These are phyloP conservation scores for Pinna nobilis DNA, from an alignment of 1,140 invertebrate genomes.

Conservation along the genomic window DNA sequence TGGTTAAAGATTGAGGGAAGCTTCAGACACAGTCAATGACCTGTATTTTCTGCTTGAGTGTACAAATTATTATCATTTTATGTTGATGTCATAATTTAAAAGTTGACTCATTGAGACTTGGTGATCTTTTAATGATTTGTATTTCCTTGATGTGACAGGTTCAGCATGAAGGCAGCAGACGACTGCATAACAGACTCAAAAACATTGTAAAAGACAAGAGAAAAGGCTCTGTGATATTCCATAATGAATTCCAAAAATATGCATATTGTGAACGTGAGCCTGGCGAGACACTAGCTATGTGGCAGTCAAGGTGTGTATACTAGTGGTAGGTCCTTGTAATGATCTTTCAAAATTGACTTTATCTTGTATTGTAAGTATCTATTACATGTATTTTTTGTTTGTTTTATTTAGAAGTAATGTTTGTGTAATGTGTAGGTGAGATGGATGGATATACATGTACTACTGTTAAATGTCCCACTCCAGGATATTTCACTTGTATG, in stretches of 20 bases:
- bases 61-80: too few species aligned
- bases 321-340: background rate
- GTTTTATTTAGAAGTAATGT: background rate
- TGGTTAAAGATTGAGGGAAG: too few species aligned
- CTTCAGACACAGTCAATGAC: too few species aligned
- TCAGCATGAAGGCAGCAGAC: conserved; percentile 62
- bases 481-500: too few species aligned
- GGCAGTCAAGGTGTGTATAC: conserved; percentile 63
- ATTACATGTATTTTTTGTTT: too few species aligned
- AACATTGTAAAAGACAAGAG: conserved; percentile 59
- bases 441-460: too few species aligned
- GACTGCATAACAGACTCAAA: conserved; percentile 53
- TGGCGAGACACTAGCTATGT: conserved; percentile 52
- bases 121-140: background rate
- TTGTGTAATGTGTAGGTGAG: background rate
- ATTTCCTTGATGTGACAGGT: conserved; percentile 43
- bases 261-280: conserved; percentile 58
- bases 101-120: too few species aligned
- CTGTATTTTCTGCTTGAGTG: too few species aligned
- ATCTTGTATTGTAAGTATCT: too few species aligned
- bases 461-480: too few species aligned
- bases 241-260: conserved; percentile 70
- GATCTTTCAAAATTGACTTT: too few species aligned
- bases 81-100: too few species aligned
- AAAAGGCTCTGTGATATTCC: conserved; percentile 61